Base-by-base conservation (phyloP, 2,797 vertebrate species). In the Borostomias antarcticus region DNA sequence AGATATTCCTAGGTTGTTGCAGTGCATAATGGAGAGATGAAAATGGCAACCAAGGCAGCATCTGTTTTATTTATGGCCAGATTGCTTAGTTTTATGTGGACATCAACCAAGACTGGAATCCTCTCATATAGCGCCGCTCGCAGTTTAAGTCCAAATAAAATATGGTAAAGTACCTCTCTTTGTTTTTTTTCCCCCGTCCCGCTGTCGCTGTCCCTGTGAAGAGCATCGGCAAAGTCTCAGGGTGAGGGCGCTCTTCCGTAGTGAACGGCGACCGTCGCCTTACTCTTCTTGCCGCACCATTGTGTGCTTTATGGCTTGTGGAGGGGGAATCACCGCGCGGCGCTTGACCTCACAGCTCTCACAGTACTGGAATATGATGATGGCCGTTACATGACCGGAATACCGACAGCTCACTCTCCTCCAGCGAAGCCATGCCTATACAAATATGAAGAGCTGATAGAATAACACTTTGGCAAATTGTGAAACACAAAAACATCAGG, bases 281-380 rank as follows among this genome's bases (percentile, higher is more conserved):
- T 88, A 90, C 90, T 89, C 88, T 91, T 92, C 91, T 92, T 92
- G 85, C 89, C 87, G 92, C 90, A 74, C 90, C 92, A 94, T 93
- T 93, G 92, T 94, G 90, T 89, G 87, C 92, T 91, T 92, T 90
- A 94, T 94, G 92, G 90, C 74, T 92, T 92, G 91, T 91, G 78
- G 82, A 89, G 84, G 79, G 78, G 87, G 72, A 91, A 92, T 92
- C 91, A 89, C 90, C 89, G 88, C 89, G 90, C 87, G 89, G 91
- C 88, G 79, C 91, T 92, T 94, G 92, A 93, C 93, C 92, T 90
- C 88, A n/a, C n/a, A 85, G 84, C 86, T 92, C 86, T 88, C 91
- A 90, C 91, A 91, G 86, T 88, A 87, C 88, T 92, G 92, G 90
- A 93, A 91, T 93, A 92, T 91, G 91, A 93, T 92, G 91, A 92